These are phyloP conservation scores for Magallana gigas DNA, from an alignment of 1,140 invertebrate species.

Conservation along the genomic window DNA sequence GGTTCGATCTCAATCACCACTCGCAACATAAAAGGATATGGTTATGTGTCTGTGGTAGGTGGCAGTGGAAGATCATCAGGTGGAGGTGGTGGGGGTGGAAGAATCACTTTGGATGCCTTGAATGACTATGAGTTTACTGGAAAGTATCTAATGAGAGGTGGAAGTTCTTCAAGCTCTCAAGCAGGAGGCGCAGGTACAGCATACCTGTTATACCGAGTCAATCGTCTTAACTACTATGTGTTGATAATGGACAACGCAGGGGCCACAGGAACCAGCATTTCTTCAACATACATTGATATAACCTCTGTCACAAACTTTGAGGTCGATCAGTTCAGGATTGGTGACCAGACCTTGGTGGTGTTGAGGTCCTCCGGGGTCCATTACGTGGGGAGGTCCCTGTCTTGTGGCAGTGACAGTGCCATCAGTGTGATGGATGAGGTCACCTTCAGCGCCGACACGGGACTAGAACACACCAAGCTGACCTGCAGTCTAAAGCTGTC, in stretches of 20 bases:
- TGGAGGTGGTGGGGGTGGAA: constrained; percentile 70
- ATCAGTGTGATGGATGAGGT: constrained; percentile 62
- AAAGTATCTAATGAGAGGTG: constrained; percentile 60
- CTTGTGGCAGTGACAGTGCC: constrained; percentile 63
- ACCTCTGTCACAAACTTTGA: constrained; percentile 37
- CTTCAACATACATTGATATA: constrained; percentile 57
- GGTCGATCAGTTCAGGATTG: constrained; percentile 55
- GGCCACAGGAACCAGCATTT: constrained; percentile 46
- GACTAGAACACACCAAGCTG: constrained; percentile 62
- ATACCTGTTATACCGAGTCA: constrained; percentile 57
- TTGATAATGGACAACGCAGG: constrained; percentile 63
- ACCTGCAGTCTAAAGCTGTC: constrained; percentile 68
- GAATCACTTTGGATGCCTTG: constrained; percentile 56
- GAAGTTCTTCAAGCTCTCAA: constrained; percentile 57
- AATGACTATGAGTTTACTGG: constrained; percentile 66
- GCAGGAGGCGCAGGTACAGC: constrained; percentile 70
- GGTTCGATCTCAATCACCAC: constrained; percentile 57
- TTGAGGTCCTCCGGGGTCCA: constrained; percentile 58
- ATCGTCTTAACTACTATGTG: constrained; percentile 49
- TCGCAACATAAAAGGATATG: constrained; percentile 62
- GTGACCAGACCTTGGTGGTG: constrained; percentile 56
- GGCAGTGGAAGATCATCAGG: constrained; percentile 52
- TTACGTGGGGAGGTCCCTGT: constrained; percentile 62
- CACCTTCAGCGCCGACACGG: constrained; percentile 66
- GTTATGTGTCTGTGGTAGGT: constrained; percentile 58